Evolutionary conservation across 2,888 invertebrate species (phyloP), one percentile per base, ranked within the genome.

Genomic region (Ectobius pallidus): DNA sequence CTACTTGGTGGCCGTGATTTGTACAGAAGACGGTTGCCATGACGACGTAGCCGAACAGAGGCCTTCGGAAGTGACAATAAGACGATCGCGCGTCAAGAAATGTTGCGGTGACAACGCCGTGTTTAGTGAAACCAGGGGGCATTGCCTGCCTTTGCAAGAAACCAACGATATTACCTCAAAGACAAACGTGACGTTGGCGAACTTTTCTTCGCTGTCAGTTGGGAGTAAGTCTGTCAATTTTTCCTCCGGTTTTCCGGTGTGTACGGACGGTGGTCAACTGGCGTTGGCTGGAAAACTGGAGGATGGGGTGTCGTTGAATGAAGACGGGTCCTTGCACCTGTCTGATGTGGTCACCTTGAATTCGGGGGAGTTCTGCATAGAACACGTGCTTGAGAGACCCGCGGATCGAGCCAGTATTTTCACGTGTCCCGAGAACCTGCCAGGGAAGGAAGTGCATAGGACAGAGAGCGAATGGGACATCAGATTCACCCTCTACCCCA

Each of bases 401-500:
- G 62, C n/a, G 11, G 78, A 79, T 79, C 80, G 83, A 25, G 79
- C 87, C 25, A 88, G 89, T 81, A 87, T 91, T 77, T 87, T 89
- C 77, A 86, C 87, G 3, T 91, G 91, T 80, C 83, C 87, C 30
- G 71, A 74, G 20, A 83, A 87, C 18, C 42, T 76, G 42, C 65
- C 72, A 16, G 67, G 62, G 16, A 58, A 52, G 71, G 67, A 52
- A n/a, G n/a, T n/a, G 7, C 18, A 46, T 18, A 18, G 49, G 9
- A 20, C 2, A 2, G 18, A 11, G 20, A 1, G 77, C 65, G 75
- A 77, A 22, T 61, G 80, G 63, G 87, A 89, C 79, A 79, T 90
- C 63, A 85, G 92, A 69, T 91, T 92, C 83, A 88, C 89, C 69
- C 83, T 94, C 77, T 93, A 93, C 81, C 92, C 93, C 74, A 88